These are phyloP conservation scores for Neodon shergylaensis DNA, from an alignment of 2,113 vertebrate genomes.

Conservation along the genomic window DNA sequence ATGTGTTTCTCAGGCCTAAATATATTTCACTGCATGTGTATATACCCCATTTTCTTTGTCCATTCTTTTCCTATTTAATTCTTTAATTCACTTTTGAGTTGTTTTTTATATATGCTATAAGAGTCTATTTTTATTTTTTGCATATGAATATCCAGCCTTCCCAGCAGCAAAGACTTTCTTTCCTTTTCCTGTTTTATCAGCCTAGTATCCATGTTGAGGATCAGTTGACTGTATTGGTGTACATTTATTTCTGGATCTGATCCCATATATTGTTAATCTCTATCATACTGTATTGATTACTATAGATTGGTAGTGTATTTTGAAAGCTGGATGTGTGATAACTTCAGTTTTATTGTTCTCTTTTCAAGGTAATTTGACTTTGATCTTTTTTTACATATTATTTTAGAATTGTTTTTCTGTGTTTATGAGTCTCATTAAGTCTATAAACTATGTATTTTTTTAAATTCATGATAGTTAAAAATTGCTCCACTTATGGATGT, in stretches of 20 bases:
- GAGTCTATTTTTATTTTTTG: background rate
- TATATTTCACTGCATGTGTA: background rate
- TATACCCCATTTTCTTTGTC: background rate
- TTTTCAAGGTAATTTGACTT: background rate
- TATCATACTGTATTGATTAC: background rate
- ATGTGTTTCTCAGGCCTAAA: background rate
- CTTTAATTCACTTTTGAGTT: background rate
- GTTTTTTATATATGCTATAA: background rate
- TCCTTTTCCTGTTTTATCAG: background rate
- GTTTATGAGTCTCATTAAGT: background rate
- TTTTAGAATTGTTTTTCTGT: background rate
- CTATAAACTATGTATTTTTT: background rate
- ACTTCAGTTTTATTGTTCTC: background rate
- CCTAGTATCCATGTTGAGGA: background rate
- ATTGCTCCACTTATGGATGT: background rate
- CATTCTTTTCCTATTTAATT: background rate
- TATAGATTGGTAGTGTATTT: background rate
- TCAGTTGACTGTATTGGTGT: background rate
- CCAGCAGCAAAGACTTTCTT: background rate
- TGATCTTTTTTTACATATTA: background rate
- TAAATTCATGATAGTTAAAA: background rate
- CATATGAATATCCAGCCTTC: background rate
- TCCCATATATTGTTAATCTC: background rate
- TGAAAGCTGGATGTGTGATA: constrained; percentile 16
- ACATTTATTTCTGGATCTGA: background rate